Evolutionary conservation across 2,797 vertebrate genomes (phyloP).

Genomic region (Sparus aurata): DNA sequence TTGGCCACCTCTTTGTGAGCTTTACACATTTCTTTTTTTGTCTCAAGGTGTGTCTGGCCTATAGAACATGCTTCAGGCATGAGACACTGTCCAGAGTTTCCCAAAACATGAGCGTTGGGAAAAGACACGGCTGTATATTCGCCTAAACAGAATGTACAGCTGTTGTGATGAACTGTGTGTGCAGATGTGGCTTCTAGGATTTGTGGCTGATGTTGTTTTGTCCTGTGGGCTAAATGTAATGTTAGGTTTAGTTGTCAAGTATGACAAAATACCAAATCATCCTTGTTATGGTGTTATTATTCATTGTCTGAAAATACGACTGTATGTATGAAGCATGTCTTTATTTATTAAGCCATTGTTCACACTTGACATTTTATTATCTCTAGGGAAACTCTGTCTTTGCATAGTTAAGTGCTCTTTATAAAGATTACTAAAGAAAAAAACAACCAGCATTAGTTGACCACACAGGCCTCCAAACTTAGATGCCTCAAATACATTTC

Average conservation of each 20-base stretch:
- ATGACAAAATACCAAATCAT: not conserved
- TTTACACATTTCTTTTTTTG: constrained; percentile 37
- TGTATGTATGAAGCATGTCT: not conserved
- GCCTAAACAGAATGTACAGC: not conserved
- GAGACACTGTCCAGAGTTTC: constrained; percentile 45
- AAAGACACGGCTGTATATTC: not conserved
- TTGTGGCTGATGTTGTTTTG: not conserved
- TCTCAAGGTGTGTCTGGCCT: constrained; percentile 35
- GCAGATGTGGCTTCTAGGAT: not conserved
- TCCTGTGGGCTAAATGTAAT: not conserved
- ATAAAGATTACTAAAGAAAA: constrained; percentile 1
- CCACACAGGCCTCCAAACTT: not conserved
- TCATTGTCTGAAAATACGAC: not conserved
- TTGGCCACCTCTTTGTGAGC: constrained; percentile 45
- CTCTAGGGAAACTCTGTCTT: not conserved
- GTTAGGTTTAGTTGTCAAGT: too few relatives aligned
- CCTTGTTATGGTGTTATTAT: not conserved
- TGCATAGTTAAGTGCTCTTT: not conserved
- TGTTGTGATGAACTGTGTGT: not conserved
- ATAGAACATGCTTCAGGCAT: constrained; percentile 20
- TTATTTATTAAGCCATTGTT: not conserved
- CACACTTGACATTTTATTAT: not conserved
- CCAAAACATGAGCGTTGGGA: constrained; percentile 17
- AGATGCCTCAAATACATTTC: not conserved
- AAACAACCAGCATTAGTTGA: not conserved